Percentiles rank a stretch among this genome's conserved stretches.
These are phyloP conservation scores for Drusus annulatus DNA, from an alignment of 1,140 invertebrate species.

Conservation along the genomic window DNA sequence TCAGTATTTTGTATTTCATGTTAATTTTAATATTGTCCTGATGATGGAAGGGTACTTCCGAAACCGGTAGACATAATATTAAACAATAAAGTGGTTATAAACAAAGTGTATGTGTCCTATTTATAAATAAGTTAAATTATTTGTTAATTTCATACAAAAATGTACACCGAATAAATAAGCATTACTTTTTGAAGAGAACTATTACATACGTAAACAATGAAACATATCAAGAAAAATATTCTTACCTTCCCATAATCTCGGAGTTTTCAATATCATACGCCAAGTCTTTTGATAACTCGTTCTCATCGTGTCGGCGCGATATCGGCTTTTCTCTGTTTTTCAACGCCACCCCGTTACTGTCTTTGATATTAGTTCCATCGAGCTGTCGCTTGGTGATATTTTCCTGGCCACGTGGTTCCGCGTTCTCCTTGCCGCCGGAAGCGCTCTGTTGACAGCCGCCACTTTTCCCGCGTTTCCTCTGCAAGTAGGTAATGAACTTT, in stretches of 20 bases:
- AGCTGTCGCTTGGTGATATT: constrained; percentile 48
- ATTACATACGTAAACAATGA: too few species aligned
- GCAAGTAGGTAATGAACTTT: constrained; percentile 56
- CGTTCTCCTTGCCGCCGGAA: constrained; percentile 64
- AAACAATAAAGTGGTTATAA: too few species aligned
- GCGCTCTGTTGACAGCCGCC: constrained; percentile 21
- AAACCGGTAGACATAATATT: too few species aligned
- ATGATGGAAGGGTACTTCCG: too few species aligned
- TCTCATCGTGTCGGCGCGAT: constrained; percentile 21
- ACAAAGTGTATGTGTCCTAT: too few species aligned
- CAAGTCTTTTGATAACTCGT: constrained; percentile 50
- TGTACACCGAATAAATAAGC: too few species aligned
- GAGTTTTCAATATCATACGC: constrained; percentile 71
- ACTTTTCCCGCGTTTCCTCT: constrained; percentile 66
- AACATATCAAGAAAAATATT: neutral
- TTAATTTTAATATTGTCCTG: too few species aligned
- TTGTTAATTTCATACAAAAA: too few species aligned
- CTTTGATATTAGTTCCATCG: constrained; percentile 30
- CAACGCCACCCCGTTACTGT: neutral
- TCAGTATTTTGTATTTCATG: too few species aligned
- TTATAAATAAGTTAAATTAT: too few species aligned
- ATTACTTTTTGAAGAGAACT: too few species aligned
- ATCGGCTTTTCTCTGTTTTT: constrained; percentile 14
- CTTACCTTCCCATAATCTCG: constrained; percentile 71
- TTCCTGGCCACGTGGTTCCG: constrained; percentile 39